These are phyloP conservation scores for Pardalotus punctatus DNA, from an alignment of 2,113 vertebrate species.

Conservation along the genomic window DNA sequence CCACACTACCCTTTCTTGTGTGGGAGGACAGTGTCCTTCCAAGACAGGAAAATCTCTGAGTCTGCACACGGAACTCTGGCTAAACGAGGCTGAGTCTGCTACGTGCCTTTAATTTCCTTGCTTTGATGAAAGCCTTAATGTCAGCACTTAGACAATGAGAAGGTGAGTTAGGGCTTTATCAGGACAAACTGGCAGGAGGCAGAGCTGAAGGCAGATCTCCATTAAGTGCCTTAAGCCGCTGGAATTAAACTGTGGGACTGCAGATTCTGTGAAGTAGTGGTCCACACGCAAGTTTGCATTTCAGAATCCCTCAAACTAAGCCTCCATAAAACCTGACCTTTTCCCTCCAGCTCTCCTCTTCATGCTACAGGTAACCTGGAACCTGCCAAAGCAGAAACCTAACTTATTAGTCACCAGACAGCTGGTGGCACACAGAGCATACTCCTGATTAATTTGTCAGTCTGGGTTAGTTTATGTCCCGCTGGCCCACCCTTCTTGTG, in stretches of 20 bases:
- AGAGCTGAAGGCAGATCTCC: background rate
- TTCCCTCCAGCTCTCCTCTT: background rate
- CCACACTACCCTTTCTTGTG: background rate
- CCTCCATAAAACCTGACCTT: background rate
- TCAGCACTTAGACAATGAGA: background rate
- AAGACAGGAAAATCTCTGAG: background rate
- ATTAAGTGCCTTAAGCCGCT: background rate
- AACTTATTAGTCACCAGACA: background rate
- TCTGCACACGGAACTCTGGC: background rate
- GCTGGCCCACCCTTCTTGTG: background rate
- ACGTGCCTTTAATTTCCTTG: conserved; percentile 28
- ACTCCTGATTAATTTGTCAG: background rate
- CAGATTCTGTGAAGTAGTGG: background rate
- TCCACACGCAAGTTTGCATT: background rate
- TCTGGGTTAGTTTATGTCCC: background rate
- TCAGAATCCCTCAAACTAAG: background rate
- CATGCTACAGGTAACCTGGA: background rate
- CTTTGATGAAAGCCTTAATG: conserved; percentile 36
- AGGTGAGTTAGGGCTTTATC: background rate
- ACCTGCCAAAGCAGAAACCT: conserved; percentile 5
- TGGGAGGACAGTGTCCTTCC: background rate
- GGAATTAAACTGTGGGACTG: background rate
- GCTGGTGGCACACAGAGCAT: conserved; percentile 10
- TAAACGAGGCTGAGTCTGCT: background rate
- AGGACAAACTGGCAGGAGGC: background rate